These are phyloP conservation scores for Aphaenogaster ashmeadi DNA, from an alignment of 1,140 invertebrate genomes.

Conservation along the genomic window DNA sequence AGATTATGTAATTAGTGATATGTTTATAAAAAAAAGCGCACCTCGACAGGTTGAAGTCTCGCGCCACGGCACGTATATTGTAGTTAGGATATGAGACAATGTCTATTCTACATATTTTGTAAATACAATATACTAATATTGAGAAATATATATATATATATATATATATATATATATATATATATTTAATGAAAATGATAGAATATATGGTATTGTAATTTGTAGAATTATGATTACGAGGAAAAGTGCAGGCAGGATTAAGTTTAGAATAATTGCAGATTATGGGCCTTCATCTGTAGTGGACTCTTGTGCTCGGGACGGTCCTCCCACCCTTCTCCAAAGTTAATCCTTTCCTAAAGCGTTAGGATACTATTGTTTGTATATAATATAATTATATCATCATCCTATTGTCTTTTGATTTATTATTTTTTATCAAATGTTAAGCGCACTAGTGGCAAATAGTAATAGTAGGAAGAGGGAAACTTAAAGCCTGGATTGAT, in stretches of 20 bases:
- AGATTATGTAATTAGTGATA: slow-evolving; percentile 83
- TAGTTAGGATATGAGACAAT: slow-evolving; percentile 84
- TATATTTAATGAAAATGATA: slow-evolving; percentile 71
- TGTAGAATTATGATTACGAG: slow-evolving; percentile 74
- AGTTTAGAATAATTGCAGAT: slow-evolving; percentile 79
- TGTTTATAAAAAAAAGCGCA: slow-evolving; percentile 78
- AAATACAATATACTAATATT: slow-evolving; percentile 83
- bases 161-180: slow-evolving; percentile 66
- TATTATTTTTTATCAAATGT: slow-evolving; percentile 81
- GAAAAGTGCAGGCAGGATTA: slow-evolving; percentile 79
- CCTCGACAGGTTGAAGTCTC: slow-evolving; percentile 80
- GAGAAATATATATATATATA: slow-evolving; percentile 77
- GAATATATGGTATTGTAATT: slow-evolving; percentile 77
- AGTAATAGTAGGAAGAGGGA: slow-evolving; percentile 75
- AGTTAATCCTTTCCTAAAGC: slow-evolving; percentile 81
- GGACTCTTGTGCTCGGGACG: slow-evolving; percentile 81
- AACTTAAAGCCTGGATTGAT: slow-evolving; percentile 80
- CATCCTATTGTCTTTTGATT: slow-evolving; percentile 80
- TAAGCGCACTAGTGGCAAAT: slow-evolving; percentile 76
- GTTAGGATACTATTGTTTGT: slow-evolving; percentile 82
- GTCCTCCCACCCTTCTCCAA: slow-evolving; percentile 79
- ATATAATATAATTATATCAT: slow-evolving; percentile 81
- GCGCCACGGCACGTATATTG: slow-evolving; percentile 84
- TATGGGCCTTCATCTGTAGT: slow-evolving; percentile 81
- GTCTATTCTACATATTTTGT: slow-evolving; percentile 85